Percentiles rank a stretch among this genome's conserved stretches.
Conservation (phyloP, 2,797 vertebrate genomes). For the Micropoecilia bifurca region DNA sequence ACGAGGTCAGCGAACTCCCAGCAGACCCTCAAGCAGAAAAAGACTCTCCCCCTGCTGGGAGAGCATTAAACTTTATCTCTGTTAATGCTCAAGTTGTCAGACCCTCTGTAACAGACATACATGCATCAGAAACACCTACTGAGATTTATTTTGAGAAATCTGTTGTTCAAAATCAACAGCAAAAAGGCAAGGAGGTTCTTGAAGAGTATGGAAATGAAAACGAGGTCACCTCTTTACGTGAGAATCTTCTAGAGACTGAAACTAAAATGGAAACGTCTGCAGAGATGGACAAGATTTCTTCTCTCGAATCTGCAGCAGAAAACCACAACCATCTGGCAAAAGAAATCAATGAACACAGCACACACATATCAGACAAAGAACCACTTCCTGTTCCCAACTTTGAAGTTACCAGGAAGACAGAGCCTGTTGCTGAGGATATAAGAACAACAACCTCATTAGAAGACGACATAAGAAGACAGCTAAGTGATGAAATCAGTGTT, state of each 20-base stretch:
- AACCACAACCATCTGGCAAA: constrained; percentile 23
- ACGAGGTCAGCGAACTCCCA: constrained; percentile 16
- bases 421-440: constrained; percentile 23
- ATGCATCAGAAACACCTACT: constrained; percentile 7
- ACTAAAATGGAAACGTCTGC: constrained; percentile 25
- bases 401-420: constrained; percentile 26
- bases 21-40: constrained; percentile 14
- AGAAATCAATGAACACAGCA: constrained; percentile 12
- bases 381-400: constrained; percentile 12
- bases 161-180: constrained; percentile 20
- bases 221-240: constrained; percentile 8
- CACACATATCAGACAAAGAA: constrained; percentile 15
- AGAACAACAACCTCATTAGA: constrained; percentile 31
- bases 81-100: not conserved
- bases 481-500: constrained; percentile 43
- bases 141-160: constrained; percentile 20
- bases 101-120: constrained; percentile 17
- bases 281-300: constrained; percentile 23
- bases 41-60: constrained; percentile 12
- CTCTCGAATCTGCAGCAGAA: constrained; percentile 15
- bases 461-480: constrained; percentile 27
- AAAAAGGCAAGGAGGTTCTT: constrained; percentile 5
- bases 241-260: constrained; percentile 23
- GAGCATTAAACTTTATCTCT: constrained; percentile 21
- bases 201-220: constrained; percentile 22